Percentiles rank a stretch among this genome's conserved stretches.
Evolutionary conservation across 2,797 vertebrate genomes (phyloP).

Genomic region (Stomatorhinus walkeri): DNA sequence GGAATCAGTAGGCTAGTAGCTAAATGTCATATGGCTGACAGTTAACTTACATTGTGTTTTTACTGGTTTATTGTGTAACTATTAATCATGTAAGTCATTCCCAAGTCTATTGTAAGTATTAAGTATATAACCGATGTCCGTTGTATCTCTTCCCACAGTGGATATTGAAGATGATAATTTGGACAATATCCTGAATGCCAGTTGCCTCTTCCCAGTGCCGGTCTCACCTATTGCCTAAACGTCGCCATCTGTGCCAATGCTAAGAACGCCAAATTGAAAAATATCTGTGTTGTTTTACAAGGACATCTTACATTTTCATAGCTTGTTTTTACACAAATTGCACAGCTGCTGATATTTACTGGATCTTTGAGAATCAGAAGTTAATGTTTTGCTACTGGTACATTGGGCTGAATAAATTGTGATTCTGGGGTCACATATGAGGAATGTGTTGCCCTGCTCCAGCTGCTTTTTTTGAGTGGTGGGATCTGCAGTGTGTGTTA

Average conservation of each 20-base stretch:
- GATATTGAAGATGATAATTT: slow-evolving; percentile 66
- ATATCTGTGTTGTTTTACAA: not conserved
- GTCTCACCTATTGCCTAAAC: slow-evolving; percentile 61
- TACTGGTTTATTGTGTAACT: not conserved
- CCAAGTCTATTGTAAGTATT: not conserved
- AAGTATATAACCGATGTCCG: not conserved
- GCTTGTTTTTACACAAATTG: not conserved
- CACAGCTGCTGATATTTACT: not conserved
- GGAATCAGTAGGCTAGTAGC: not conserved
- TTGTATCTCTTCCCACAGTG: slow-evolving; percentile 45
- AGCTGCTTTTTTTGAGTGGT: not conserved
- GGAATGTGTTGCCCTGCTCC: not conserved
- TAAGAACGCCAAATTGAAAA: slow-evolving; percentile 37
- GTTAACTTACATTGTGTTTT: not conserved
- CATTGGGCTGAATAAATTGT: not conserved
- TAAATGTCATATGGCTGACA: not conserved
- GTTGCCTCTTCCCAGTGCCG: slow-evolving; percentile 59
- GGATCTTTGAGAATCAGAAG: not conserved
- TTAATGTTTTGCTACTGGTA: not conserved
- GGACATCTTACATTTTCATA: not conserved
- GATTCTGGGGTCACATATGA: not conserved
- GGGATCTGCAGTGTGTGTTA: not conserved
- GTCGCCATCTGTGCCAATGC: slow-evolving; percentile 50
- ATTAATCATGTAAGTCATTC: not conserved
- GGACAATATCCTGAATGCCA: slow-evolving; percentile 72